A percentile compares a stretch with the other conserved stretches of the same genome.
Conservation (phyloP, 1,140 invertebrate species). For the Venustaconcha ellipsiformis region DNA sequence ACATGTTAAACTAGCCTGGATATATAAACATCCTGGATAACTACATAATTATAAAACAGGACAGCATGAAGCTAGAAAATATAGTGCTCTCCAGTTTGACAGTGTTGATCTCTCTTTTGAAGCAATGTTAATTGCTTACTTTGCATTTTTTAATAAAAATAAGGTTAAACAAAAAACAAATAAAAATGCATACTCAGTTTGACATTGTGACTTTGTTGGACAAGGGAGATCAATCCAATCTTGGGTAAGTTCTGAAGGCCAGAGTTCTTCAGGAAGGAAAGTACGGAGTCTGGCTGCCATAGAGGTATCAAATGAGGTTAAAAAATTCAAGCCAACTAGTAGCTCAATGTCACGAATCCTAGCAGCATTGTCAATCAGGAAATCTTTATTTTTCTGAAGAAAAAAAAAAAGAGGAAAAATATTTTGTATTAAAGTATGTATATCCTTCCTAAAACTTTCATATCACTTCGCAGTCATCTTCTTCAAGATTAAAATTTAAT, state of each 20-base stretch:
- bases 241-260: slow-evolving; percentile 24
- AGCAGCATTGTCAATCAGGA: slow-evolving; percentile 48
- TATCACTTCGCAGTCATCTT: no score
- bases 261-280: slow-evolving; percentile 39
- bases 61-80: no score
- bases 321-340: slow-evolving; percentile 54
- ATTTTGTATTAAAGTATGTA: no score
- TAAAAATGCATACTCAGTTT: slow-evolving; percentile 25
- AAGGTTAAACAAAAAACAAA: not conserved
- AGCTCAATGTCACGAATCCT: slow-evolving; percentile 59
- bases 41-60: no score
- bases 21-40: no score
- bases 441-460: no score
- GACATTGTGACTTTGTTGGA: slow-evolving; percentile 18
- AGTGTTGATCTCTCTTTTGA: no score
- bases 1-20: no score
- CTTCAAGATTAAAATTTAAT: no score
- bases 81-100: no score
- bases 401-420: not conserved
- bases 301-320: slow-evolving; percentile 32
- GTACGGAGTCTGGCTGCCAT: slow-evolving; percentile 37
- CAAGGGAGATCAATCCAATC: slow-evolving; percentile 35
- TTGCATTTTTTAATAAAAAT: not conserved
- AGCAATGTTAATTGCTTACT: no score
- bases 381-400: slow-evolving; percentile 37